These are phyloP conservation scores for Dione juno DNA, from an alignment of 2,888 invertebrate genomes.

Conservation along the genomic window DNA sequence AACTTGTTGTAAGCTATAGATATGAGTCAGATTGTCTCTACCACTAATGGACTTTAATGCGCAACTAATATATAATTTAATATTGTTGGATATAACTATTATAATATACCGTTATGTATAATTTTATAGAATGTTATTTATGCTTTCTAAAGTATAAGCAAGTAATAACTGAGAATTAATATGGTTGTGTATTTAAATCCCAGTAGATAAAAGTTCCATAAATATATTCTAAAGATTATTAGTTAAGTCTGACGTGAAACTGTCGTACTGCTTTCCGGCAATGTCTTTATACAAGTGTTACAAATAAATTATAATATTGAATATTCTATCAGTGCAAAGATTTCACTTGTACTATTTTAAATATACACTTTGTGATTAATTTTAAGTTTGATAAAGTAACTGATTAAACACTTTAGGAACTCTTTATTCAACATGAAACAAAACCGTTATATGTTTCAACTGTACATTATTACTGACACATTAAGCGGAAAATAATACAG, in stretches of 20 bases:
- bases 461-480: constrained; percentile 37
- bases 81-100: constrained; percentile 2
- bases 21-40: constrained; percentile 34
- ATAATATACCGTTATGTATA: neutral
- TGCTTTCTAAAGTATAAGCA: neutral
- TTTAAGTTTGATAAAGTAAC: neutral
- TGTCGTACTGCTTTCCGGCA: too few relatives aligned
- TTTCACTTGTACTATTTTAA: too few relatives aligned
- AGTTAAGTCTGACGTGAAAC: too few relatives aligned
- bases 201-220: neutral
- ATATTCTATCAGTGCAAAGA: too few relatives aligned
- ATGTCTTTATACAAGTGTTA: too few relatives aligned
- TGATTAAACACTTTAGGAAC: constrained; percentile 26
- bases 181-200: neutral
- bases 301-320: too few relatives aligned
- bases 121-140: constrained; percentile 12
- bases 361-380: neutral
- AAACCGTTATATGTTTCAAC: constrained; percentile 41
- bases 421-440: constrained; percentile 24
- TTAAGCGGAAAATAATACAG: constrained; percentile 43
- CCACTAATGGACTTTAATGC: constrained; percentile 36
- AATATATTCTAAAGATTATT: too few relatives aligned
- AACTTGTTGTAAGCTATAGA: constrained; percentile 28
- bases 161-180: neutral
- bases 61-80: constrained; percentile 20